Base-by-base conservation (phyloP, 2,888 invertebrate species). In the Agrotis segetum region DNA sequence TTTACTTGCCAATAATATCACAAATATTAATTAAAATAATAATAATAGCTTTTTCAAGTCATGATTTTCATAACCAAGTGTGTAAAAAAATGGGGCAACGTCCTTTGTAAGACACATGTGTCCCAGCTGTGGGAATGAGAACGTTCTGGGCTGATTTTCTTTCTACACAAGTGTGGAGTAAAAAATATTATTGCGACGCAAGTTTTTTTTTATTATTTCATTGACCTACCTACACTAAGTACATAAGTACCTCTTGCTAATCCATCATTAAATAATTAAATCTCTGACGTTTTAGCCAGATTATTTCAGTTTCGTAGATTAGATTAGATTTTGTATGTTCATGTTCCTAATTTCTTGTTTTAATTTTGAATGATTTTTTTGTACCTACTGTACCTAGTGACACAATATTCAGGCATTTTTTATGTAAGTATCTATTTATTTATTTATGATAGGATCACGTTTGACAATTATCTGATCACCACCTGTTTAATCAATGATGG, bases 271-370 rank as follows among this genome's bases (percentile, higher is more conserved):
- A 49, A 29, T 17, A 14, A 65, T 65, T 56, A 65, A 56, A 17
- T 17, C n/a, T 29, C n/a, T 34, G 47, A 24, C 34, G 56, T 24
- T 59, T 68, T 24, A 47, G 46, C 46, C 17, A 24, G 67, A 72
- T 76, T 76, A 76, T 40, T 47, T 73, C 34, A 19, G 47, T 47
- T 68, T 19, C 34, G 17, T 19, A 13, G 68, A 72, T 72, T 40
- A 76, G 68, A 76, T 72, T 67, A 46, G 1, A 17, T 58, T 14
- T n/a, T 7, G n/a, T 24, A 3, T 40, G n/a, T 29, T 56, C 65
- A 50, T n/a, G 7, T n/a, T 24, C 19, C 47, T 21, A n/a, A 24
- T 56, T 56, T 21, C 14, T 59, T 47, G 16, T 5, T 16, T 56
- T 14, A n/a, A n/a, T 52, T 34, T 46, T 34, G 9, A 50, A 17